Evolutionary conservation across 2,113 vertebrate species (phyloP).

Genomic region (Rousettus leschenaultii): DNA sequence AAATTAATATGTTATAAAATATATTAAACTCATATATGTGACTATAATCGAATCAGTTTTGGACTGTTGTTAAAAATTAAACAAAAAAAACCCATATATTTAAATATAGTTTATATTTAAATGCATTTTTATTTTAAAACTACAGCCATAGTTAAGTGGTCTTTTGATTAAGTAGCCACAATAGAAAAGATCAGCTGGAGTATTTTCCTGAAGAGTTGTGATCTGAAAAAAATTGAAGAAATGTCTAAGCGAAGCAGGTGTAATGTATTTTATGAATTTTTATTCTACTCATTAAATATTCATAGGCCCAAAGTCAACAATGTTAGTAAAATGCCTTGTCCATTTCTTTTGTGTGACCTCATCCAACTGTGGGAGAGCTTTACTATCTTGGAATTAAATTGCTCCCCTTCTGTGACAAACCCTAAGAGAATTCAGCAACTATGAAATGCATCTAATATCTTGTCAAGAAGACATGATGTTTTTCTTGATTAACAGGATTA

Average conservation of each 20-base stretch:
- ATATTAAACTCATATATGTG: not conserved
- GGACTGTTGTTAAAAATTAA: not conserved
- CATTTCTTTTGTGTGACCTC: slow-evolving; percentile 1
- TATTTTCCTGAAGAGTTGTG: slow-evolving; percentile 41
- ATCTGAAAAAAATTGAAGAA: slow-evolving; percentile 39
- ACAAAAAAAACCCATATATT: not conserved
- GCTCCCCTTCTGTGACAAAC: not conserved
- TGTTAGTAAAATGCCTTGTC: not conserved
- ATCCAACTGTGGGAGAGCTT: not conserved
- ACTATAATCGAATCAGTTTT: not conserved
- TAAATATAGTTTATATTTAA: not conserved
- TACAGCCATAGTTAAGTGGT: not conserved
- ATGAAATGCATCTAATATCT: not conserved
- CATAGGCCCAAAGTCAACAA: slow-evolving; percentile 34
- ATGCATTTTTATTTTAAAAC: not conserved
- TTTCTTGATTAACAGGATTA: slow-evolving; percentile 13
- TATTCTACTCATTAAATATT: slow-evolving; percentile 39
- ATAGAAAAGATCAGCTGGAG: slow-evolving; percentile 41
- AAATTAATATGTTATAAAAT: not conserved
- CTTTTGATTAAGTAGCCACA: slow-evolving; percentile 35
- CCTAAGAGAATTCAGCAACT: not conserved
- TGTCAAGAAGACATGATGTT: not conserved
- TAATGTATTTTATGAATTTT: slow-evolving; percentile 49
- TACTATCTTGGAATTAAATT: not conserved
- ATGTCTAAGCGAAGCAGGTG: slow-evolving; percentile 33